phyloP scores from a whole-genome alignment of 1,140 invertebrate species.

The Antheraea mylitta region DNA sequence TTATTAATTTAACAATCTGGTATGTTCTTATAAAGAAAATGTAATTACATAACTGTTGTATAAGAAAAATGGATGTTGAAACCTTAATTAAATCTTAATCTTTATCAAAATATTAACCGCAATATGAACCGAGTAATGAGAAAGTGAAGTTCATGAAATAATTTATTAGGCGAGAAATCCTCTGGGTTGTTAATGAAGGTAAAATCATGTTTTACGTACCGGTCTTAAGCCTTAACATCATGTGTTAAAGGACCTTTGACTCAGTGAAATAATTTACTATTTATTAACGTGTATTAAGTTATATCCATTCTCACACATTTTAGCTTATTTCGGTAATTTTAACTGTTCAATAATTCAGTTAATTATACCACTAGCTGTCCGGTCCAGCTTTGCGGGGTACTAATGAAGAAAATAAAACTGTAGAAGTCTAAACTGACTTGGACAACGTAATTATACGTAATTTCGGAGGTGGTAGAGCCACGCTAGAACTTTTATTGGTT shows the following conservation, averaged over 20 bases:
- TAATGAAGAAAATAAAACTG: too few relatives aligned
- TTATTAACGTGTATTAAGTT: neutral
- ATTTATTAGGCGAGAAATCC: neutral
- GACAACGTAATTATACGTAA: too few relatives aligned
- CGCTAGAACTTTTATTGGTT: too few relatives aligned
- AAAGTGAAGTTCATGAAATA: neutral
- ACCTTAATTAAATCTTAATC: neutral
- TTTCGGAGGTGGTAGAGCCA: too few relatives aligned
- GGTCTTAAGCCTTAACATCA: neutral
- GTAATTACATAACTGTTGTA: neutral
- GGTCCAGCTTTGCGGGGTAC: too few relatives aligned
- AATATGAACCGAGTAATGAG: neutral
- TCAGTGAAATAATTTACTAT: neutral
- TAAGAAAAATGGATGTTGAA: neutral
- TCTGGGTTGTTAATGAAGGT: constrained; percentile 1
- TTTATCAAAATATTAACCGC: neutral
- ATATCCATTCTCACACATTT: neutral
- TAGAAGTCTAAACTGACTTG: too few relatives aligned
- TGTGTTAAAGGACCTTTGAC: neutral
- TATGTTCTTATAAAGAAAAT: neutral
- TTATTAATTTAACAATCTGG: neutral
- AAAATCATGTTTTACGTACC: neutral
- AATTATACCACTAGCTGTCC: too few relatives aligned
- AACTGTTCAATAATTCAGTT: neutral
- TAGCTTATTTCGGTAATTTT: neutral